These are phyloP conservation scores for Palaemon carinicauda DNA, from an alignment of 1,140 invertebrate species.

Conservation along the genomic window DNA sequence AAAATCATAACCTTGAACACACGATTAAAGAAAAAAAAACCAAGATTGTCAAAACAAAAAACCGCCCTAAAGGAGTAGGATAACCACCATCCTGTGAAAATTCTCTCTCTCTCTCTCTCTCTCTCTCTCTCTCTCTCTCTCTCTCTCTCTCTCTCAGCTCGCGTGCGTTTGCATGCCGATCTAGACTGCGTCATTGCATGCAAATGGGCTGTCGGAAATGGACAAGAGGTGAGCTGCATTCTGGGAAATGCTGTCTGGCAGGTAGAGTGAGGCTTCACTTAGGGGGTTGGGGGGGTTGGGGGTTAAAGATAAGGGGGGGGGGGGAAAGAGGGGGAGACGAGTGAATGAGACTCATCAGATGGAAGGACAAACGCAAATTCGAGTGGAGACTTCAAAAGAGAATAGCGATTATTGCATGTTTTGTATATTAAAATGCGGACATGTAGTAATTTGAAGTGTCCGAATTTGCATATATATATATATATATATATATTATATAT, in stretches of 20 bases:
- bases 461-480: too few relatives aligned
- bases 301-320: background rate
- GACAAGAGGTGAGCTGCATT: background rate
- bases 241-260: background rate
- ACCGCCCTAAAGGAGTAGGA: too few relatives aligned
- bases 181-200: background rate
- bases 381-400: background rate
- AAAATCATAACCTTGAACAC: too few relatives aligned
- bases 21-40: too few relatives aligned
- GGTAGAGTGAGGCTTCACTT: background rate
- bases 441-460: too few relatives aligned
- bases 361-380: too few relatives aligned
- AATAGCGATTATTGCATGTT: background rate
- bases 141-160: background rate
- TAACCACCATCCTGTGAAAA: too few relatives aligned
- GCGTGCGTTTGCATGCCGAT: background rate
- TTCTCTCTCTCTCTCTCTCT: slow-evolving; percentile 6
- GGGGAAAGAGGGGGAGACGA: background rate
- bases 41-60: too few relatives aligned
- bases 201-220: background rate
- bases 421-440: too few relatives aligned
- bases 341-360: too few relatives aligned
- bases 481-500: too few relatives aligned
- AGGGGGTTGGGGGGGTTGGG: too few relatives aligned
- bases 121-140: slow-evolving; percentile 9